Conservation (phyloP, 2,797 vertebrate species). For the Crypturellus tataupa region DNA sequence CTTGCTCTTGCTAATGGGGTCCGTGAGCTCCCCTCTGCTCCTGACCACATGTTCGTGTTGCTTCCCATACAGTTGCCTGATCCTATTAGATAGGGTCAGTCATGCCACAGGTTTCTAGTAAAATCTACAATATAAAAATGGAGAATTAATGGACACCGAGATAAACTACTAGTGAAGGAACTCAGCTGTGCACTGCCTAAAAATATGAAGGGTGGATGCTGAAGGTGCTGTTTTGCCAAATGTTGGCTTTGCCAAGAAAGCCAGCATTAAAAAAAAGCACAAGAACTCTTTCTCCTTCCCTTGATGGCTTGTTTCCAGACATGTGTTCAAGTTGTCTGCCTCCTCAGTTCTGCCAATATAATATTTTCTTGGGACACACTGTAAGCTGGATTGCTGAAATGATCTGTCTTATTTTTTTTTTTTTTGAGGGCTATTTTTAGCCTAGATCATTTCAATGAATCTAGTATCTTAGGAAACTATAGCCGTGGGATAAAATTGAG, state of each 20-base stretch:
- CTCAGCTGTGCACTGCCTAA: neutral
- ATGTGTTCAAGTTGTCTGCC: neutral
- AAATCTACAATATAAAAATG: neutral
- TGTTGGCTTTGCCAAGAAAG: neutral
- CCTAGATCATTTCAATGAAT: neutral
- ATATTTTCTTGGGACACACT: neutral
- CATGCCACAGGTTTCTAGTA: neutral
- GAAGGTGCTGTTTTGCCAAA: neutral
- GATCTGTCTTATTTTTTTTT: neutral
- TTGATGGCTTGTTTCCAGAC: neutral
- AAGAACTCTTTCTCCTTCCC: neutral
- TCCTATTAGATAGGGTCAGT: neutral
- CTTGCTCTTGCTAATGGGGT: neutral
- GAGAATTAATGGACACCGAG: neutral
- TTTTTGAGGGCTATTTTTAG: neutral
- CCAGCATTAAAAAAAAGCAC: neutral
- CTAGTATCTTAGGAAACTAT: neutral
- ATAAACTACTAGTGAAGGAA: neutral
- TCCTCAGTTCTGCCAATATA: neutral
- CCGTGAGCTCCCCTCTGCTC: neutral
- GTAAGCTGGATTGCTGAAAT: neutral
- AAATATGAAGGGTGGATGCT: neutral
- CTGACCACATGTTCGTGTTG: neutral
- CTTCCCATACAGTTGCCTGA: neutral
- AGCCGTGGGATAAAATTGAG: neutral